Percentiles rank a stretch among this genome's conserved stretches.
Conservation (phyloP, 1,140 invertebrate species). For the Hormaphis cornu region DNA sequence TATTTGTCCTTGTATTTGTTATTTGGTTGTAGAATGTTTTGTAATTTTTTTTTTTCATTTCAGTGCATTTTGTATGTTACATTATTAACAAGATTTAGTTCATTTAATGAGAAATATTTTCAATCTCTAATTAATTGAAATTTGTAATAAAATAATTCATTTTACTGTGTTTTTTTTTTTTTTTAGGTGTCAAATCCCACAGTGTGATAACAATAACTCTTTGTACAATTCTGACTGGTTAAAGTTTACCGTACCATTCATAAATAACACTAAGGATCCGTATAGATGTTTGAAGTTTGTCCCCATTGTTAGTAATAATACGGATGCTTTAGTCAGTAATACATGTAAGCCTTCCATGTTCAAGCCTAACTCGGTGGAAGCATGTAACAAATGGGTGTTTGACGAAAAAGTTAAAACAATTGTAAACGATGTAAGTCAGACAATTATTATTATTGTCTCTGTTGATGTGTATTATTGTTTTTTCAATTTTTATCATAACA, state of each 20-base stretch:
- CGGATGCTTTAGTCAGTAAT: background rate
- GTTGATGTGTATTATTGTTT: too few species aligned
- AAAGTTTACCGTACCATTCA: background rate
- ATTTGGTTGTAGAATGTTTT: too few species aligned
- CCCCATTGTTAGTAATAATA: background rate
- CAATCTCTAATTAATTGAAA: too few species aligned
- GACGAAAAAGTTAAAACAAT: conserved; percentile 46
- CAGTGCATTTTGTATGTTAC: too few species aligned
- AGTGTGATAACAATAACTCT: background rate
- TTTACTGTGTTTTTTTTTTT: too few species aligned
- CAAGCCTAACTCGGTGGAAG: conserved; percentile 37
- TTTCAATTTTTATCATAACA: too few species aligned
- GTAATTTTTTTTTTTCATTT: too few species aligned
- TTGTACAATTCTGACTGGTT: background rate
- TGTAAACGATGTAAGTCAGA: conserved; percentile 46
- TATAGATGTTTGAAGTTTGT: background rate
- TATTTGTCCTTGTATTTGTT: too few species aligned
- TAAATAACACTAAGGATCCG: background rate
- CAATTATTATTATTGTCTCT: too few species aligned
- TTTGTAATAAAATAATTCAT: too few species aligned
- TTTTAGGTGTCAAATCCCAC: background rate
- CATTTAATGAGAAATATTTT: too few species aligned
- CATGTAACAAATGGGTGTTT: conserved; percentile 47
- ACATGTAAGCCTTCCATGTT: background rate
- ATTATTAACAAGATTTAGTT: too few species aligned